A percentile compares a stretch with the other conserved stretches of the same genome.
These are phyloP conservation scores for Pentalonia nigronervosa DNA, from an alignment of 1,140 invertebrate species.

Conservation along the genomic window DNA sequence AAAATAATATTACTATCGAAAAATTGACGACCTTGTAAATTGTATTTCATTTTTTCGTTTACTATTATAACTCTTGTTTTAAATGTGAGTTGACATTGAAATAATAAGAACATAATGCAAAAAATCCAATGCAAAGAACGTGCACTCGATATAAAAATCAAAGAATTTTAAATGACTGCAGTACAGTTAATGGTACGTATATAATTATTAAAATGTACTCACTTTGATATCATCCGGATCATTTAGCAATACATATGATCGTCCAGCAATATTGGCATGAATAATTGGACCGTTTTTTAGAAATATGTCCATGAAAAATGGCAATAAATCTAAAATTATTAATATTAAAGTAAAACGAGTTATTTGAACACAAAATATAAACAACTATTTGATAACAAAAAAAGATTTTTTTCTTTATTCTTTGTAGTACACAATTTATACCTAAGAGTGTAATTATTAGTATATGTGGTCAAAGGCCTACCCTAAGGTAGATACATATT, in stretches of 20 bases:
- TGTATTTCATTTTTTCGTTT: neutral
- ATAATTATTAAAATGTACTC: neutral
- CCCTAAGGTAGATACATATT: no score
- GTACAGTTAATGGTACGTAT: neutral
- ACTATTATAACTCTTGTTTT: no score
- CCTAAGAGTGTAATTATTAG: no score
- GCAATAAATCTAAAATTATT: conserved; percentile 8
- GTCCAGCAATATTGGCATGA: neutral
- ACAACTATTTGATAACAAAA: no score
- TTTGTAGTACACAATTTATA: no score
- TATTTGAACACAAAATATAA: no score
- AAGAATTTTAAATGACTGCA: neutral
- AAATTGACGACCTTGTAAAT: neutral
- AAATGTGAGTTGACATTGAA: no score
- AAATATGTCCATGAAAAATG: neutral
- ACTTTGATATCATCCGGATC: conserved; percentile 33
- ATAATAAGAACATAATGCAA: neutral
- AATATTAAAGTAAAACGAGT: neutral
- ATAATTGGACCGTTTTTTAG: neutral
- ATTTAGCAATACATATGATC: neutral
- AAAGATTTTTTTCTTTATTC: no score
- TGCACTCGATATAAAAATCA: neutral
- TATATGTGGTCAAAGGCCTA: no score
- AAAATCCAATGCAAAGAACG: neutral
- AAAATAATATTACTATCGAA: neutral